Conservation (phyloP, 2,888 invertebrate genomes). For the Aricia artaxerxes region DNA sequence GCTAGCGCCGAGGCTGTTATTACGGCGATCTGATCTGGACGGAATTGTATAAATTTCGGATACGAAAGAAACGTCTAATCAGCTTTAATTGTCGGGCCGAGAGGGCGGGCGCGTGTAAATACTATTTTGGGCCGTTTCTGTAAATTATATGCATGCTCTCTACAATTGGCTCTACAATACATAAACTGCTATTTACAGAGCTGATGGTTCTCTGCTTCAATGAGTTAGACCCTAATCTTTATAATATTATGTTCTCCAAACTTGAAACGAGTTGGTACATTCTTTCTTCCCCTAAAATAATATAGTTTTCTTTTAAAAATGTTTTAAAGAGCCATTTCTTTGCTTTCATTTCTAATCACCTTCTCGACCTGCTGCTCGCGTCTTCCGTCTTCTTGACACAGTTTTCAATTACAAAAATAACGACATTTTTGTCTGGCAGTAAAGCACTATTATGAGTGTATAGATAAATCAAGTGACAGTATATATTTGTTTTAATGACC, state of each 20-base stretch:
- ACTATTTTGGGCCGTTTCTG: slow-evolving; percentile 41
- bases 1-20: slow-evolving; percentile 57
- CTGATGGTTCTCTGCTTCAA: neutral
- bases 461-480: slow-evolving; percentile 20
- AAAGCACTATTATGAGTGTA: slow-evolving; percentile 17
- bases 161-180: neutral
- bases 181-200: slow-evolving; percentile 2
- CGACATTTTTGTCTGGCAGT: slow-evolving; percentile 17
- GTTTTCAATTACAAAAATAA: slow-evolving; percentile 17
- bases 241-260: neutral
- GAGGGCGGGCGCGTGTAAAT: slow-evolving; percentile 38
- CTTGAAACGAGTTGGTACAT: neutral
- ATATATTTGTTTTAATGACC: slow-evolving; percentile 24
- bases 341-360: neutral
- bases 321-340: neutral
- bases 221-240: neutral
- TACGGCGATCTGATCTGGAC: slow-evolving; percentile 66
- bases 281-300: neutral
- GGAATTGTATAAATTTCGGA: slow-evolving; percentile 70
- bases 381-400: slow-evolving; percentile 15
- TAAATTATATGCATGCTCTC: slow-evolving; percentile 5
- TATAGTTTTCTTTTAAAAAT: neutral
- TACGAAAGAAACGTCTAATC: slow-evolving; percentile 70
- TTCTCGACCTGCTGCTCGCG: neutral
- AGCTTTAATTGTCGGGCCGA: slow-evolving; percentile 58